Evolutionary conservation across 2,113 vertebrate genomes (phyloP), one percentile per base, ranked within the genome.

Genomic region (Phalacrocorax carbo): DNA sequence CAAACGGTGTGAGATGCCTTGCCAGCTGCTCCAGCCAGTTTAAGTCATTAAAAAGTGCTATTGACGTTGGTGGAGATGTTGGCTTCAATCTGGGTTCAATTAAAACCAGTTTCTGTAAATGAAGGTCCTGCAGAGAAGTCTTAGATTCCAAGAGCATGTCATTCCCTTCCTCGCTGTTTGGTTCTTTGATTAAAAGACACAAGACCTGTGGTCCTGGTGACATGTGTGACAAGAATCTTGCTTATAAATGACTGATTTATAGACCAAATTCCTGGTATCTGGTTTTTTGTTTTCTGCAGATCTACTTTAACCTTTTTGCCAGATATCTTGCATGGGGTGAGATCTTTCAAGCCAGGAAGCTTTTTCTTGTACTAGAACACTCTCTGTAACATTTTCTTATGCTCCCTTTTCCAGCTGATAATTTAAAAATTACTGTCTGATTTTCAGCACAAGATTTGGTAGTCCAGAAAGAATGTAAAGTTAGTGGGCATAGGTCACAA

Each of bases 21-120:
- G 3, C 89, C 94, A 95, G 91, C 77, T 94, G 89, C 69, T 95
- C 23, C 29, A 91, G 65, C 15, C 77, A 85, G 55, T 93, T 89
- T 60, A 81, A 91, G 73, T 89, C 61, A 91, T 87, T 95, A 91
- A 96, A 82, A 95, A 84, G n/a, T 87, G 73, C 36, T 93, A 7
- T 4, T 68, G 55, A 93, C 87, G 52, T 87, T 93, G 77, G 49
- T 1, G 0, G 36, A 81, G 80, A 55, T 42, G 11, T 60, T 96
- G 11, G 22, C 32, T 75, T 89, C 65, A 94, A 77, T 84, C 12
- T 94, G 72, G 83, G n/a, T 51, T 94, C 12, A 1, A 89, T 88
- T 95, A 94, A 91, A 97, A 83, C 34, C 25, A 29, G 36, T 81
- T 95, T 92, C 55, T 38, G 3, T 75, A 91, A 92, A 88, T 75